A percentile compares a stretch with the other conserved stretches of the same genome.
Evolutionary conservation across 2,113 vertebrate species (phyloP).

Genomic region (Patagioenas fasciata): DNA sequence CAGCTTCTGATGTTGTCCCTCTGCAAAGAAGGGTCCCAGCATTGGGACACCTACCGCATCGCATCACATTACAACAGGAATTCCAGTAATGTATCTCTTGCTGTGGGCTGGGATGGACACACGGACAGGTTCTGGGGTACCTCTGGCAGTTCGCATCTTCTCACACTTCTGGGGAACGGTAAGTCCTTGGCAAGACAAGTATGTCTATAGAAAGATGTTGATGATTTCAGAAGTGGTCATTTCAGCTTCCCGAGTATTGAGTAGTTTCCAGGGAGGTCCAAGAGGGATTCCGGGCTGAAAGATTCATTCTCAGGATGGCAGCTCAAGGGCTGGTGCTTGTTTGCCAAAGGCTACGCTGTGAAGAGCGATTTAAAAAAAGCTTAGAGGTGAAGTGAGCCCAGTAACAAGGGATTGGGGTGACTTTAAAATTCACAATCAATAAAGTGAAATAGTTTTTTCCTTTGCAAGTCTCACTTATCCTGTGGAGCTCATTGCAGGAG

Average conservation of each 20-base stretch:
- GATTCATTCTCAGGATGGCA: neutral
- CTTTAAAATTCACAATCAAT: neutral
- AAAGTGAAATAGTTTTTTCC: neutral
- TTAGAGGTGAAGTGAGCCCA: neutral
- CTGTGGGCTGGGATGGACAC: neutral
- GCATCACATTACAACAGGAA: neutral
- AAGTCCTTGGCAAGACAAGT: neutral
- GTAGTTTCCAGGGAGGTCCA: neutral
- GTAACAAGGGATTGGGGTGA: neutral
- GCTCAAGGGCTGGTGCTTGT: neutral
- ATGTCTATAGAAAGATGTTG: neutral
- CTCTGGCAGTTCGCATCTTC: neutral
- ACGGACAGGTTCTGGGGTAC: neutral
- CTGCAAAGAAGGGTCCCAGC: neutral
- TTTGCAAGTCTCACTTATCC: neutral
- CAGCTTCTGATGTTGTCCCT: fast-evolving
- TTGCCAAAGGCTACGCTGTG: neutral
- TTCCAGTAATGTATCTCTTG: neutral
- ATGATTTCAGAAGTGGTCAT: neutral
- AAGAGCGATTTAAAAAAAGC: neutral
- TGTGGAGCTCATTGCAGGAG: neutral
- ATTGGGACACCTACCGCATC: neutral
- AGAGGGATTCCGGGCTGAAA: neutral
- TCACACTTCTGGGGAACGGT: neutral
- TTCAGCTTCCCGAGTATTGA: neutral